Evolutionary conservation across 2,113 vertebrate genomes (phyloP).

Genomic region (Erinaceus europaeus): DNA sequence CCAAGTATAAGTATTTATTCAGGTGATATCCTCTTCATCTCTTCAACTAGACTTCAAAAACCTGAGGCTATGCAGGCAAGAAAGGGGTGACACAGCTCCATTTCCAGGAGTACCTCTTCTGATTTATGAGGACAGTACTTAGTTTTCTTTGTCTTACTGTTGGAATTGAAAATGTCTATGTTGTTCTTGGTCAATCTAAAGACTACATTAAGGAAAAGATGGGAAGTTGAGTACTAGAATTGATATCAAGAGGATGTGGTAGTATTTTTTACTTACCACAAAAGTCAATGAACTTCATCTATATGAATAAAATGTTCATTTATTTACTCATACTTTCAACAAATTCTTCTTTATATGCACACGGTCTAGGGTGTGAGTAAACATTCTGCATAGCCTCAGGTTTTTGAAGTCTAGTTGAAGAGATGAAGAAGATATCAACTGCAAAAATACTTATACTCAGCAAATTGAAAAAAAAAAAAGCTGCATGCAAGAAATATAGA

Average conservation of each 20-base stretch:
- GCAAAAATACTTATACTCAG: background rate
- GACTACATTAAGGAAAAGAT: background rate
- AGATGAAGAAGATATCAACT: background rate
- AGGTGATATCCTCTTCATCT: background rate
- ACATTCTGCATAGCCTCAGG: background rate
- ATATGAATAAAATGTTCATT: too few species aligned
- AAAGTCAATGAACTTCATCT: conserved; percentile 6
- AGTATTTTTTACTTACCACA: background rate
- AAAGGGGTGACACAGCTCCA: too few species aligned
- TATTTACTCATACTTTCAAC: background rate
- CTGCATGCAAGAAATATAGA: background rate
- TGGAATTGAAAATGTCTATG: background rate
- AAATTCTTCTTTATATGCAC: background rate
- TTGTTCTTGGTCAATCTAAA: conserved; percentile 19
- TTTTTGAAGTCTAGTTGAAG: background rate
- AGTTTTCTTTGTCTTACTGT: background rate
- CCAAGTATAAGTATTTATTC: background rate
- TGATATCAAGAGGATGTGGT: background rate
- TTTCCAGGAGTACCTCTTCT: background rate
- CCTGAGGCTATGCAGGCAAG: background rate
- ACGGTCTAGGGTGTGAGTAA: accelerated
- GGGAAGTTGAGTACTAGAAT: background rate
- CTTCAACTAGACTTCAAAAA: background rate
- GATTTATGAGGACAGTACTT: conserved; percentile 14
- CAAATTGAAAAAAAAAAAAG: background rate